Evolutionary conservation across 2,888 invertebrate genomes (phyloP), one percentile per base, ranked within the genome.

Genomic region (Creontiades dilutus): DNA sequence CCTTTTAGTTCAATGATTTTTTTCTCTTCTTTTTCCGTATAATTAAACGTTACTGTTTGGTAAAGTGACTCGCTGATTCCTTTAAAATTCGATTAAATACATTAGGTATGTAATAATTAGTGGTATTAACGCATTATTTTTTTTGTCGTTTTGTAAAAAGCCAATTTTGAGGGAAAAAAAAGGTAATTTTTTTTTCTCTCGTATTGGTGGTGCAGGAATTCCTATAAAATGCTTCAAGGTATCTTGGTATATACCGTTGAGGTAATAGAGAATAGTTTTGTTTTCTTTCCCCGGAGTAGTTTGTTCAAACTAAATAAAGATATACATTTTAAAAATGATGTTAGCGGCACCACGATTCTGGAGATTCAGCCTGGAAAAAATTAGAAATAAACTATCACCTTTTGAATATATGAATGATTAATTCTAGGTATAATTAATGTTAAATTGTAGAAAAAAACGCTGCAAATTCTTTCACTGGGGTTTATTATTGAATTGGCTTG

Each of bases 341-440:
- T 82, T 80, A 2, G 82, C 85, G 14, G 85, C 85, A 85, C 85
- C 85, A 85, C 85, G 85, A 61, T 57, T 78, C 85, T n/a, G 61
- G 37, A 37, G 85, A 85, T 57, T 61, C 57, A 85, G 57, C 85
- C 85, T 85, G 85, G 12, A 85, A 85, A 28, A 55, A 57, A n/a
- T 37, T 37, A 37, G 37, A 37, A 57, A 57, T 19, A 9, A 57
- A 57, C 1, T 2, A n/a, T 57, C n/a, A 37, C 37, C 1, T 57
- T 9, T 16, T 57, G 2, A 57, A 16, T 57, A 57, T 9, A 57
- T 9, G n/a, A n/a, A 57, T 9, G 9, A 57, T 57, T 57, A 2
- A 57, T n/a, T 16, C 57, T 4, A 37, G 7, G 37, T 37, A 37
- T 4, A 37, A 37, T 37, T 37, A 2, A 37, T 37, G 7, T 37